These are phyloP conservation scores for Drosophila nr. perissopoda DNA, from an alignment of 2,888 invertebrate species.

Conservation along the genomic window DNA sequence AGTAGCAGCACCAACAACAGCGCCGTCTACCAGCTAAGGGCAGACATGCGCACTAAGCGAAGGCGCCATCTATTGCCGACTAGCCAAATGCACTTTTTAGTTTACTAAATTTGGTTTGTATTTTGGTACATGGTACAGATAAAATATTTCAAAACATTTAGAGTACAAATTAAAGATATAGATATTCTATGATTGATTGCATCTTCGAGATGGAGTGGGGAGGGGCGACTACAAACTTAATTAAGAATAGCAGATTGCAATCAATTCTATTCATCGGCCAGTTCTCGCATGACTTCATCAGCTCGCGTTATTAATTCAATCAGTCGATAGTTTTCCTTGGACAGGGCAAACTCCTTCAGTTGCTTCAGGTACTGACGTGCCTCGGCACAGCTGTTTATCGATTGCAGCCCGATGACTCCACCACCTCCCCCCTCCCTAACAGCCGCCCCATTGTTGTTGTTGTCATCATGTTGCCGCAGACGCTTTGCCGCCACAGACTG, in stretches of 20 bases:
- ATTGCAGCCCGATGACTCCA: background rate
- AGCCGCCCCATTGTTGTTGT: conserved; percentile 45
- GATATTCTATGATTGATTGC: conserved; percentile 63
- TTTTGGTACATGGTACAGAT: conserved; percentile 33
- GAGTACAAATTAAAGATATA: conserved; percentile 52
- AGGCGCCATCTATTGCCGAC: conserved; percentile 35
- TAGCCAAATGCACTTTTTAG: conserved; percentile 6
- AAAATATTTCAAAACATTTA: conserved; percentile 50
- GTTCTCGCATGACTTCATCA: conserved; percentile 81
- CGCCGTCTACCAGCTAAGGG: conserved; percentile 57
- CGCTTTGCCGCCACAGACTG: conserved; percentile 28
- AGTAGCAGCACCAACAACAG: conserved; percentile 11
- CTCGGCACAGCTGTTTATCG: conserved; percentile 68
- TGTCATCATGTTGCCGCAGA: conserved; percentile 52
- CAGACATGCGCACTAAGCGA: conserved; percentile 61
- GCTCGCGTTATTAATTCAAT: conserved; percentile 82
- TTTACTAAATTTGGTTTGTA: conserved; percentile 9
- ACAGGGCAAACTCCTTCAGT: conserved; percentile 82
- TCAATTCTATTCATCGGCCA: conserved; percentile 65
- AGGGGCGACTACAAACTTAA: conserved; percentile 14
- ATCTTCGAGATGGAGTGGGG: conserved; percentile 64
- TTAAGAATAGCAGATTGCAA: background rate
- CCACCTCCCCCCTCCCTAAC: background rate
- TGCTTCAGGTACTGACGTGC: conserved; percentile 83
- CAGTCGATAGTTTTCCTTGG: conserved; percentile 81